A percentile compares a stretch with the other conserved stretches of the same genome.
Evolutionary conservation across 2,888 invertebrate genomes (phyloP).

Genomic region (Cyrtodaria siliqua): DNA sequence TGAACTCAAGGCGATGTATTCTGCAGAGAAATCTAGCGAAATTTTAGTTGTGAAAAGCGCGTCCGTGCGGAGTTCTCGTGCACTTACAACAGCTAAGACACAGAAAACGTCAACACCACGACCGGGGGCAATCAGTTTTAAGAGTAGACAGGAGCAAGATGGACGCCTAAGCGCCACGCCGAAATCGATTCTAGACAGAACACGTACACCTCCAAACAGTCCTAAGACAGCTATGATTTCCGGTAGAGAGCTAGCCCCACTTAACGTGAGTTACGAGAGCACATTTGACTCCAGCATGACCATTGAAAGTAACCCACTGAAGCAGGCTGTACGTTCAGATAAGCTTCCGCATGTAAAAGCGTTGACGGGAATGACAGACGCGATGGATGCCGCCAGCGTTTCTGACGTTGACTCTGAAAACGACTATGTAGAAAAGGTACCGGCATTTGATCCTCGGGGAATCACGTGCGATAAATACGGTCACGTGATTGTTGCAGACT

Average conservation of each 20-base stretch:
- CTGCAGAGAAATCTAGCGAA: conserved; percentile 31
- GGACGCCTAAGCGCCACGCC: conserved; percentile 32
- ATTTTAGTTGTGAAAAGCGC: conserved; percentile 38
- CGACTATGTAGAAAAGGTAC: conserved; percentile 30
- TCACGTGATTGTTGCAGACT: conserved; percentile 74
- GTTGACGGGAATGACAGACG: conserved; percentile 50
- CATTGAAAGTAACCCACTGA: conserved; percentile 38
- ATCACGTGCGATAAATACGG: conserved; percentile 75
- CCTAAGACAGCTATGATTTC: conserved; percentile 22
- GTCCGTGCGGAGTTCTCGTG: conserved; percentile 2
- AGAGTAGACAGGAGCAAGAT: conserved; percentile 56
- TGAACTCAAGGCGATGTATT: conserved; percentile 48
- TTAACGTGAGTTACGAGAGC: conserved; percentile 49
- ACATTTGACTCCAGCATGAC: conserved; percentile 49
- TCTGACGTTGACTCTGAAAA: conserved; percentile 42
- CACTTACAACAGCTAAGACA: conserved; percentile 5
- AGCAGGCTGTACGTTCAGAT: neutral
- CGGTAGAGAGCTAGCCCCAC: conserved; percentile 44
- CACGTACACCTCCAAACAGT: conserved; percentile 40
- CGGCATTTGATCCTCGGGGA: conserved; percentile 71
- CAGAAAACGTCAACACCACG: conserved; percentile 36
- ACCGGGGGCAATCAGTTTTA: conserved; percentile 40
- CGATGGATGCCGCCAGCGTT: conserved; percentile 46
- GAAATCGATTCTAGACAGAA: conserved; percentile 38
- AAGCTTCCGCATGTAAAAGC: conserved; percentile 41